A percentile compares a stretch with the other conserved stretches of the same genome.
These are phyloP conservation scores for Scaptomyza cyrtandrae DNA, from an alignment of 2,888 invertebrate genomes.

Conservation along the genomic window DNA sequence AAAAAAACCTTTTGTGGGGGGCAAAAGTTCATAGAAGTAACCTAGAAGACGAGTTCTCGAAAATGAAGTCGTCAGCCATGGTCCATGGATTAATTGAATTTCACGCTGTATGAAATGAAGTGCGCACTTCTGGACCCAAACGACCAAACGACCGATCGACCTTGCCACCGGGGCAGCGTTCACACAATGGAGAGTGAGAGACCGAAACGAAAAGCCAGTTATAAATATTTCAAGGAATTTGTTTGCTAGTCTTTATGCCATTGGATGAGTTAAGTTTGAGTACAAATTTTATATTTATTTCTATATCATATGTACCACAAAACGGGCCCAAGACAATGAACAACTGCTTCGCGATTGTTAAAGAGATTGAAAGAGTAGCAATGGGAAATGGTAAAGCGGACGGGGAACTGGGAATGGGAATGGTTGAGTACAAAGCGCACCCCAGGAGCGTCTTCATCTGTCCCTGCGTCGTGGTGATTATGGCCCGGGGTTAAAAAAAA, in stretches of 20 bases:
- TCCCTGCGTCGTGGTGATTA: conserved; percentile 65
- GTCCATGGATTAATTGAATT: conserved; percentile 81
- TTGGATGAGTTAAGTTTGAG: conserved; percentile 54
- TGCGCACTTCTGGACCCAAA: conserved; percentile 42
- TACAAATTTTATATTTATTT: conserved; percentile 72
- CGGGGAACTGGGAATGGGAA: conserved; percentile 17
- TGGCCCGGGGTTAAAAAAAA: conserved; percentile 58
- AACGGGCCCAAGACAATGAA: conserved; percentile 69
- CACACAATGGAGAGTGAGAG: conserved; percentile 33
- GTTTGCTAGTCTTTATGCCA: conserved; percentile 6
- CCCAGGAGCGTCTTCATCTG: conserved; percentile 77
- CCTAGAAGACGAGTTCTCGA: conserved; percentile 22
- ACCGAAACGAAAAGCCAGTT: conserved; percentile 43
- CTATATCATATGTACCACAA: conserved; percentile 71
- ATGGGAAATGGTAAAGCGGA: conserved; percentile 6
- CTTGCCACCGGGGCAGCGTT: conserved; percentile 32
- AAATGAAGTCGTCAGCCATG: conserved; percentile 79
- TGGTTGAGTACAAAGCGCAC: conserved; percentile 64
- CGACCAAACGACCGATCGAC: conserved; percentile 29
- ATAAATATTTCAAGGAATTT: conserved; percentile 41
- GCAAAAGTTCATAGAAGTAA: conserved; percentile 1
- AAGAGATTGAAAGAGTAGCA: conserved; percentile 14
- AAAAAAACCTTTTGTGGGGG: conserved; percentile 13
- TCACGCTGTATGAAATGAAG: conserved; percentile 78
- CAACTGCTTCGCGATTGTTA: conserved; percentile 62